These are phyloP conservation scores for Tetraneura akinire DNA, from an alignment of 1,140 invertebrate species.

Conservation along the genomic window DNA sequence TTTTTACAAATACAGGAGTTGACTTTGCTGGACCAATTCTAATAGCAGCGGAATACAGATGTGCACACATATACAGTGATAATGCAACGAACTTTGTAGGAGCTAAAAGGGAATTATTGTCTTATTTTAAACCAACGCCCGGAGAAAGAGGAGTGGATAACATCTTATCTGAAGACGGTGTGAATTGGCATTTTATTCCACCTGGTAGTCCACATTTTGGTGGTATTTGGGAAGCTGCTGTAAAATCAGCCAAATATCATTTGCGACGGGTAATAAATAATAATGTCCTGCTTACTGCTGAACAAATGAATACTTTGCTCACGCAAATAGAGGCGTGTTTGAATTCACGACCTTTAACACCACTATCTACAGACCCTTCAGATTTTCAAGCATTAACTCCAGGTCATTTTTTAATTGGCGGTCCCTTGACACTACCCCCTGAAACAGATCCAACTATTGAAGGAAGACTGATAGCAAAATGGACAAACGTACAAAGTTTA, in stretches of 20 bases:
- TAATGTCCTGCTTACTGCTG: conserved; percentile 45
- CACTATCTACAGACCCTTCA: conserved; percentile 51
- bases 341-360: conserved; percentile 53
- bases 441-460: no score
- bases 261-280: conserved; percentile 52
- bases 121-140: neutral
- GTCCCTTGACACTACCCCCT: neutral
- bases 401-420: conserved; percentile 56
- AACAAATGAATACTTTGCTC: conserved; percentile 54
- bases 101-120: neutral
- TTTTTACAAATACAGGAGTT: conserved; percentile 7
- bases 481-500: neutral
- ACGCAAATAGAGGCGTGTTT: conserved; percentile 53
- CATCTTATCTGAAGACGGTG: neutral
- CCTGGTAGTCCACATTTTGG: neutral
- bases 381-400: conserved; percentile 53
- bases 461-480: no score
- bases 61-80: conserved; percentile 5
- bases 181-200: neutral
- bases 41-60: no score
- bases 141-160: no score
- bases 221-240: conserved; percentile 57
- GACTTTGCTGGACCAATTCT: conserved; percentile 29
- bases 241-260: conserved; percentile 56
- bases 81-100: conserved; percentile 7